phyloP scores from a whole-genome alignment of 2,113 vertebrate genomes.

The Blennius ocellaris region DNA sequence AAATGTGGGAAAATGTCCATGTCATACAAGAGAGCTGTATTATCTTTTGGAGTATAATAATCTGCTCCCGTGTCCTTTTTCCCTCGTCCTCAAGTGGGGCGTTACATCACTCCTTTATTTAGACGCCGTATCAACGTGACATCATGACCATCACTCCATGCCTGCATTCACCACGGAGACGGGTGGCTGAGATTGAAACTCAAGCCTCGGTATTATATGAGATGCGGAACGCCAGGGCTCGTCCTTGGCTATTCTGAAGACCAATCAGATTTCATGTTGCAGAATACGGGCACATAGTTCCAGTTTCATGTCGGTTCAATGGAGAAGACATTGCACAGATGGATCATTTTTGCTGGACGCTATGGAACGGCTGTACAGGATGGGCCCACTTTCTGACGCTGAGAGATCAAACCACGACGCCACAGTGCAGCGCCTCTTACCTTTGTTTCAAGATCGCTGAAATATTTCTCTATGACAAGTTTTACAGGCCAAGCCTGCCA shows the following conservation, averaged over 20 bases:
- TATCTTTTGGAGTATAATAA: constrained; percentile 60
- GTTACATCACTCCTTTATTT: constrained; percentile 75
- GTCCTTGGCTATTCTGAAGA: constrained; percentile 57
- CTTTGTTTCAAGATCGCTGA: neutral
- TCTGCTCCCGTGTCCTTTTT: constrained; percentile 41
- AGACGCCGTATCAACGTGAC: constrained; percentile 67
- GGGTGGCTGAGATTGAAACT: constrained; percentile 57
- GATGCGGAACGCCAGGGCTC: constrained; percentile 45
- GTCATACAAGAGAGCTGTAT: constrained; percentile 47
- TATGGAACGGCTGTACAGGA: no score
- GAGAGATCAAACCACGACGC: no score
- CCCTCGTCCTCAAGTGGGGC: constrained; percentile 53
- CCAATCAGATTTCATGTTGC: constrained; percentile 60
- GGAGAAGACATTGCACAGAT: constrained; percentile 11
- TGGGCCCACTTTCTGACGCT: no score
- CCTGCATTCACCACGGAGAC: constrained; percentile 57
- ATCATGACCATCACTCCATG: constrained; percentile 67
- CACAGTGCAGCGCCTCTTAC: no score
- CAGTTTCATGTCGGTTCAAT: constrained; percentile 39
- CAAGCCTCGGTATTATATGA: constrained; percentile 53
- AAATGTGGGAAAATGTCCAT: constrained; percentile 57
- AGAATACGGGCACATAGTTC: constrained; percentile 37
- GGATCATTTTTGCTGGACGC: neutral
- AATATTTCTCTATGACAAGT: neutral
- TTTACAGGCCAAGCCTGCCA: neutral